These are phyloP conservation scores for Sternarchorhynchus goeldii DNA, from an alignment of 2,797 vertebrate genomes.

Conservation along the genomic window DNA sequence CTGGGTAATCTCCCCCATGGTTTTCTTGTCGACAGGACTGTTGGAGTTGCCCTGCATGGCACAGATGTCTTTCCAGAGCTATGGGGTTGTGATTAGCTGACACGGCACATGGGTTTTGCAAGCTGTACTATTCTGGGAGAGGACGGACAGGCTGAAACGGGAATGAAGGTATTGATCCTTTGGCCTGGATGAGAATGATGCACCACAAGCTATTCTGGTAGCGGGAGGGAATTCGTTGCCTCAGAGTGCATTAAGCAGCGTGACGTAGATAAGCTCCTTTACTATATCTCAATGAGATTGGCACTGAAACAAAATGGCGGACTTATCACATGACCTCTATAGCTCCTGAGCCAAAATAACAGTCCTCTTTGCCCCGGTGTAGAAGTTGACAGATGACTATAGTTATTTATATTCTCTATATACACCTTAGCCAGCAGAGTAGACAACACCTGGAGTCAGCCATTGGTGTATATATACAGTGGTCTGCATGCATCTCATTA, in stretches of 20 bases:
- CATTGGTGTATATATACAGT: constrained; percentile 49
- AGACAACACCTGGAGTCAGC: constrained; percentile 58
- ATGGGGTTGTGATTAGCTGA: constrained; percentile 77
- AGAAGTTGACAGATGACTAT: constrained; percentile 17
- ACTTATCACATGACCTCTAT: constrained; percentile 51
- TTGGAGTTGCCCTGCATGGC: constrained; percentile 62
- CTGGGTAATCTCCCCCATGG: constrained; percentile 68
- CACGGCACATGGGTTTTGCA: constrained; percentile 75
- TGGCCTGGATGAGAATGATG: constrained; percentile 72
- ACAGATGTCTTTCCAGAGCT: constrained; percentile 67
- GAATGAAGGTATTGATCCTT: constrained; percentile 78
- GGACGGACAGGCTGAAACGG: constrained; percentile 71
- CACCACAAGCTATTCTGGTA: constrained; percentile 76
- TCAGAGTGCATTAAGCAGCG: constrained; percentile 64
- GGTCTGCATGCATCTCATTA: constrained; percentile 29
- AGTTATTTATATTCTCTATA: constrained; percentile 49
- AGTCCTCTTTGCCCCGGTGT: constrained; percentile 53
- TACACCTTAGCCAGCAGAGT: constrained; percentile 48
- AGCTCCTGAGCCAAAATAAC: constrained; percentile 45
- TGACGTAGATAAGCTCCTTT: constrained; percentile 70
- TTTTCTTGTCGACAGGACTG: constrained; percentile 59
- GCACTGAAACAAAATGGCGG: constrained; percentile 42
- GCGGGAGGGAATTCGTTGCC: constrained; percentile 71
- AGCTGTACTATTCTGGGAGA: constrained; percentile 75
- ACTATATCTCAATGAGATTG: constrained; percentile 48